These are phyloP conservation scores for Vireo altiloquus DNA, from an alignment of 2,113 vertebrate genomes.

Conservation along the genomic window DNA sequence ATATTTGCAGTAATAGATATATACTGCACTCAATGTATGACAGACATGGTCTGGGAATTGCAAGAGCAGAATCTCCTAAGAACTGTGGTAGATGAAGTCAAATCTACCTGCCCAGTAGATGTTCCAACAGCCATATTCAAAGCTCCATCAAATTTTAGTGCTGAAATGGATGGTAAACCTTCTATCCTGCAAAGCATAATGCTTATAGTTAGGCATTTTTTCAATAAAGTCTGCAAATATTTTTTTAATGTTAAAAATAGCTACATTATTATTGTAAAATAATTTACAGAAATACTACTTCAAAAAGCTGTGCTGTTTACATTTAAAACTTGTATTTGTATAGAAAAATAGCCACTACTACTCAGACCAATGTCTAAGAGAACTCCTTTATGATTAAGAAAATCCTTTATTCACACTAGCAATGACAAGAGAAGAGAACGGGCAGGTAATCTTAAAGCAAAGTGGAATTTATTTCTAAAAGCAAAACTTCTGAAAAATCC, in stretches of 20 bases:
- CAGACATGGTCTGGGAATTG: background rate
- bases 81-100: background rate
- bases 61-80: background rate
- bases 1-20: background rate
- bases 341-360: background rate
- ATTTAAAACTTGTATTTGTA: background rate
- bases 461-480: background rate
- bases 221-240: background rate
- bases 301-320: background rate
- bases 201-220: background rate
- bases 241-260: background rate
- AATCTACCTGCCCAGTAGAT: slow-evolving; percentile 90
- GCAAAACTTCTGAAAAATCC: background rate
- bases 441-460: background rate
- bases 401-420: background rate
- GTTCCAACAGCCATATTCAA: slow-evolving; percentile 92
- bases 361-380: background rate
- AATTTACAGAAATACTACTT: background rate
- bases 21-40: background rate
- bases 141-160: slow-evolving; percentile 87
- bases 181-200: slow-evolving; percentile 80
- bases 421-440: background rate
- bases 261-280: background rate
- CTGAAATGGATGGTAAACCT: slow-evolving; percentile 85
- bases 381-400: background rate